A percentile compares a stretch with the other conserved stretches of the same genome.
These are phyloP conservation scores for Eristalis intricaria DNA, from an alignment of 2,888 invertebrate species.

Conservation along the genomic window DNA sequence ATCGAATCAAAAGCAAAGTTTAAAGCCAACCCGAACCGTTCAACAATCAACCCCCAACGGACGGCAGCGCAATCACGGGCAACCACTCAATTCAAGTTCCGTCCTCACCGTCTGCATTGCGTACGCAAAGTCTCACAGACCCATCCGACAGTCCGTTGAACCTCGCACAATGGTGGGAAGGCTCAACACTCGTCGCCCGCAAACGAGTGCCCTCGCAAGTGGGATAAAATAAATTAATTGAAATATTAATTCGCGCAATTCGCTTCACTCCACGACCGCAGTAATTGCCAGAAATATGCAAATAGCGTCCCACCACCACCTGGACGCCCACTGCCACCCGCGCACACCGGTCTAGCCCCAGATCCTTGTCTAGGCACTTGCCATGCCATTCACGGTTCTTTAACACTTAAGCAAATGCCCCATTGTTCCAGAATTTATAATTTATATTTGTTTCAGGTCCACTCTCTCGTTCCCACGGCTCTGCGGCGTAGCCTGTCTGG, in stretches of 20 bases:
- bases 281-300: constrained; percentile 37
- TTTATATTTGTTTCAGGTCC: constrained; percentile 33
- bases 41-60: neutral
- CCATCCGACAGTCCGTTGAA: neutral
- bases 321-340: neutral
- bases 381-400: constrained; percentile 40
- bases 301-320: neutral
- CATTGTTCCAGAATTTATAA: constrained; percentile 48
- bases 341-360: neutral
- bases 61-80: neutral
- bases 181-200: neutral
- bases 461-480: neutral
- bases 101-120: neutral
- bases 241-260: constrained; percentile 33
- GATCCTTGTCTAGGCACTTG: constrained; percentile 30
- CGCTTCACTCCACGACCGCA: neutral
- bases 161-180: neutral
- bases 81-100: neutral
- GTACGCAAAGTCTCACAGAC: neutral
- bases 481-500: constrained; percentile 19
- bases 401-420: constrained; percentile 50
- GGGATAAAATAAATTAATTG: constrained; percentile 33
- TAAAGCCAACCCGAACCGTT: neutral
- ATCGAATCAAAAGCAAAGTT: neutral
- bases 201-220: neutral